Conservation (phyloP, 1,140 invertebrate genomes). For the Chelonus insularis region DNA sequence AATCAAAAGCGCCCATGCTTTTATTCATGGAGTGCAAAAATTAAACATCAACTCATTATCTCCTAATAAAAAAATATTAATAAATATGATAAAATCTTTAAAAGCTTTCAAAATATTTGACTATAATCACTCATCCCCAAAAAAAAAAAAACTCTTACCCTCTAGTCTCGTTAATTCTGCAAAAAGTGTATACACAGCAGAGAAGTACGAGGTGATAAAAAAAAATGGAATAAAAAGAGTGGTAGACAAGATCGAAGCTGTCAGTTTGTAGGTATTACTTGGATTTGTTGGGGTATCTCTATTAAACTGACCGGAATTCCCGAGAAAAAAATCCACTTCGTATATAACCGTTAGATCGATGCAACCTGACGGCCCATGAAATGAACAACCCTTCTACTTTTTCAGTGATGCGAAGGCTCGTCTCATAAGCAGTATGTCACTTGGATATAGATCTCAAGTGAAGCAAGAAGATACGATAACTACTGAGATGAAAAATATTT, state of each 20-base stretch:
- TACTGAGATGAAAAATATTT: not conserved
- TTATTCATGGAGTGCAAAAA: too few relatives aligned
- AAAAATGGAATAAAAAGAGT: not conserved
- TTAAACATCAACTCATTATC: too few relatives aligned
- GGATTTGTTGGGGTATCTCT: constrained; percentile 47
- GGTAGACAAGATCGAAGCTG: constrained; percentile 11
- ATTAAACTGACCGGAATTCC: constrained; percentile 54
- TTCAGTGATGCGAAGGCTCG: not conserved
- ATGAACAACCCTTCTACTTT: constrained; percentile 48
- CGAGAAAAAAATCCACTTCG: constrained; percentile 42
- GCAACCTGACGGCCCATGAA: constrained; percentile 56
- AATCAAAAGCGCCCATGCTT: too few relatives aligned
- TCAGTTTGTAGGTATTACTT: constrained; percentile 26
- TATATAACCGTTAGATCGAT: constrained; percentile 49
- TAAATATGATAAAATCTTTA: too few relatives aligned
- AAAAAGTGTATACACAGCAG: too few relatives aligned
- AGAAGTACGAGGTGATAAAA: too few relatives aligned
- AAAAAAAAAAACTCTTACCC: too few relatives aligned
- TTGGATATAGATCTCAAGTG: not conserved
- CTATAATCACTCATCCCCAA: too few relatives aligned
- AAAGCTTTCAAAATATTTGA: too few relatives aligned
- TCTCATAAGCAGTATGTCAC: not conserved
- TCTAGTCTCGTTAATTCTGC: too few relatives aligned
- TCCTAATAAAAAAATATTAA: too few relatives aligned
- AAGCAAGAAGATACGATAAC: not conserved